Base-by-base conservation (phyloP, 2,888 invertebrate genomes). In the Cataglyphis altisquamis region DNA sequence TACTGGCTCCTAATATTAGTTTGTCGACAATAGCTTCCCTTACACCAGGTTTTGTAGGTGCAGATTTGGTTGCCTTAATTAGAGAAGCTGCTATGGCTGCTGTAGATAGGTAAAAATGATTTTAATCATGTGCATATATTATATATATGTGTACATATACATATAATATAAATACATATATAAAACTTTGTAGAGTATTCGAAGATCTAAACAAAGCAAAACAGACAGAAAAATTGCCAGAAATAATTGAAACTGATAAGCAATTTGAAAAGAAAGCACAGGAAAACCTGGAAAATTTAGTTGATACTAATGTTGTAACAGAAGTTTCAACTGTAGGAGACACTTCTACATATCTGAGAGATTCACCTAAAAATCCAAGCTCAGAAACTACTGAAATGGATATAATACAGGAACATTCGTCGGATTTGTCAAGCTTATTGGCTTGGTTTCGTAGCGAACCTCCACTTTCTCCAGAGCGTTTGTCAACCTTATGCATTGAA, bases 31-130 rank as follows among this genome's bases (percentile, higher is more conserved):
- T 99, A 86, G 98, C 99, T 36, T 97, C 97, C 91, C 96, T 97
- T 73, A 99, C 99, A 9, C 99, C 99, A 0, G 99, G 99, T 0
- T 99, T 97, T 95, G 99, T 99, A 52, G 99, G 99, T 18, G 99
- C 98, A 5, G 99, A 99, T 96, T 95, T 99, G 89, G 96, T 97
- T 94, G 97, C 98, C 0, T 95, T 99, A 77, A 97, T 98, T 0
- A 96, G 98, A 86, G 98, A 98, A 95, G 98, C 99, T 2, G 98
- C 98, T 12, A 97, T 98, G 94, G 96, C 97, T 89, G 98, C 99
- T 64, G 97, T 98, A 0, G 97, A 98, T 92, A 96, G 97, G 95
- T 95, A 90, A 21, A n/a, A 63, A 18, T 60, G 8, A 62, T 62
- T 18, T 74, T 39, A 41, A 48, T 8, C 9, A 12, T 15, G n/a